phyloP scores from a whole-genome alignment of 2,113 vertebrate species.

The Chascanopsetta lugubris region DNA sequence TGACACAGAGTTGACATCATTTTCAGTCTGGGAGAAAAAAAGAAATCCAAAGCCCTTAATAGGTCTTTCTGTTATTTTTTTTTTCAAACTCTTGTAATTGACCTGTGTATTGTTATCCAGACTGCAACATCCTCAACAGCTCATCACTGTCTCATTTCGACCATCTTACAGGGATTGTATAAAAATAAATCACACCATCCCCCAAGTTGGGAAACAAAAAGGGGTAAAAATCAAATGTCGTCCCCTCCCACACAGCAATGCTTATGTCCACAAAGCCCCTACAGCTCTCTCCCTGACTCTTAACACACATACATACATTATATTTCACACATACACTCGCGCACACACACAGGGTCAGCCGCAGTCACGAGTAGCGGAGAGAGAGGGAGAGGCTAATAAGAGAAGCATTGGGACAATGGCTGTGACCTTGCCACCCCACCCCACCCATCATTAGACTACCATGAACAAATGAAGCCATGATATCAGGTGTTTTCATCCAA shows the following conservation, averaged over 20 bases:
- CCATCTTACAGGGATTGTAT: constrained; percentile 60
- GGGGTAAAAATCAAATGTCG: constrained; percentile 62
- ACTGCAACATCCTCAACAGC: constrained; percentile 44
- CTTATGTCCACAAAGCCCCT: constrained; percentile 58
- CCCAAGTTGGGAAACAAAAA: constrained; percentile 60
- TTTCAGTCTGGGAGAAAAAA: constrained; percentile 58
- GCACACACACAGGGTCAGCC: constrained; percentile 26
- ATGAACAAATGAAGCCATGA: constrained; percentile 78
- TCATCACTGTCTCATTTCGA: constrained; percentile 44
- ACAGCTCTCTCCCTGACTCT: constrained; percentile 68
- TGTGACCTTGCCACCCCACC: constrained; percentile 43
- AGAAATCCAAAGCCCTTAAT: constrained; percentile 66
- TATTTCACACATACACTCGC: constrained; percentile 22
- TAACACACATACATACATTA: constrained; percentile 47
- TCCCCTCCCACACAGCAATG: constrained; percentile 63
- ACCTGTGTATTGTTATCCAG: constrained; percentile 37
- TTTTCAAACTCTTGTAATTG: constrained; percentile 33
- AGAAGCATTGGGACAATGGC: constrained; percentile 64
- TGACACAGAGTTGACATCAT: constrained; percentile 68
- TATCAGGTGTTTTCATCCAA: constrained; percentile 73
- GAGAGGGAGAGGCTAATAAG: constrained; percentile 76
- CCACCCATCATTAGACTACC: constrained; percentile 62
- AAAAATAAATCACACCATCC: constrained; percentile 63
- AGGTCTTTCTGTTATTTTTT: constrained; percentile 40
- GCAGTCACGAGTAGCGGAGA: constrained; percentile 64